Base-by-base conservation (phyloP, 2,888 invertebrate genomes). In the Microplitis deprimator region DNA sequence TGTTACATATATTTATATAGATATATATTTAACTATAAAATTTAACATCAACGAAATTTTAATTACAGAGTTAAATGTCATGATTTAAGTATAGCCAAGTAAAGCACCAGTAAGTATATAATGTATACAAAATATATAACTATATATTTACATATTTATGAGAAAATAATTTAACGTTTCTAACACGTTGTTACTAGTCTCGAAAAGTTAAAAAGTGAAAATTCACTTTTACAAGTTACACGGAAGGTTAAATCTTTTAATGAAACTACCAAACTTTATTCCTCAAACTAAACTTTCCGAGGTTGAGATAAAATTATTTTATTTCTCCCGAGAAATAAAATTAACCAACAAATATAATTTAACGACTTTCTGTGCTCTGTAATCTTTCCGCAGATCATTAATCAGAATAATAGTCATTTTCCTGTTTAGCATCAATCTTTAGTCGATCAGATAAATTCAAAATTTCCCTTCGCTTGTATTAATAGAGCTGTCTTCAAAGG, bases 211-310 rank as follows among this genome's bases (percentile, higher is more conserved):
- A 75, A 69, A 72, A 50, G 10, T 69, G 79, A 75, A 78, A 81
- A 81, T 82, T 82, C 78, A 82, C 75, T 81, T 82, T 79, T 76
- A 64, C 76, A 74, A 79, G 80, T 82, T 78, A 77, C 76, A 80
- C 77, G 77, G 78, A 78, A 78, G 81, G 78, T 81, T 82, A 82
- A 82, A 82, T 82, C 80, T 82, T 80, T 80, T 82, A 82, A 82
- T 81, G 81, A 81, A 78, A 82, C 77, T 77, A 70, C 50, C 72
- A 71, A 75, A 74, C 72, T 70, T 65, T 67, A 75, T 29, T 29
- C 29, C 29, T 29, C 29, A 29, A 60, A 74, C 67, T 38, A 60
- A 74, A 50, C 40, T 67, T 62, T 29, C 68, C 68, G 67, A 69
- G 65, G 39, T 64, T 20, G 40, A 61, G 74, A 73, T 16, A 71